Base-by-base conservation (phyloP, 2,113 vertebrate species). In the Sinocyclocheilus rhinocerous region DNA sequence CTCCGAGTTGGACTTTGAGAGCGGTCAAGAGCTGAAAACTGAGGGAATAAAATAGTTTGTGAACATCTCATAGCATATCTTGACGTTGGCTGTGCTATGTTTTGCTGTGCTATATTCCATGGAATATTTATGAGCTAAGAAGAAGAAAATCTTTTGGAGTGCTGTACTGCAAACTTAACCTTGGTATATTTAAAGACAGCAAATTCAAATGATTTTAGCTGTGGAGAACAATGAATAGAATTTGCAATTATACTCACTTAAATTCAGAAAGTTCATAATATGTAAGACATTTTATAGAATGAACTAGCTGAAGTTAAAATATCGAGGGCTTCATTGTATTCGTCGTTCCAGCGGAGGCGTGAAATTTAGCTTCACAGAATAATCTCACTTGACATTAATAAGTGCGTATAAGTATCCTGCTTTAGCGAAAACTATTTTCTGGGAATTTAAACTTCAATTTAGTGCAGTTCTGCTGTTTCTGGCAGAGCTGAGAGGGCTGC, bases 321-420 rank as follows among this genome's bases (percentile, higher is more conserved):
- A 29, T 87, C 8, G 57, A 42, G 29, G 18, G 57, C 16, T 63
- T 76, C 73, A 70, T 29, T 85, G 67, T 86, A 55, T 70, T 87
- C 18, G 65, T 77, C 72, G 39, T 67, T 61, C 24, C 84, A 86
- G 50, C 57, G 81, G 29, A 70, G 85, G 72, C 18, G n/a, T 86
- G 85, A 88, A 89, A 87, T 86, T 65, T 73, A 26, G 50, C 63
- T 87, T 84, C 73, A 67, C 63, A 63, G 72, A 63, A 83, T 85
- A 88, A 87, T 86, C 81, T 86, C 67, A 39, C 84, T 83, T 85
- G 86, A 75, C 84, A 87, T 76, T 88, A 85, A 85, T 82, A 86
- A 81, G 87, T 79, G 59, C 78, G 9, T 65, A 73, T 80, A 86
- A 79, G 78, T 59, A 69, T 83, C 76, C 69, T 75, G 59, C 61